Conservation (phyloP, 2,113 vertebrate genomes). For the Sander lucioperca region DNA sequence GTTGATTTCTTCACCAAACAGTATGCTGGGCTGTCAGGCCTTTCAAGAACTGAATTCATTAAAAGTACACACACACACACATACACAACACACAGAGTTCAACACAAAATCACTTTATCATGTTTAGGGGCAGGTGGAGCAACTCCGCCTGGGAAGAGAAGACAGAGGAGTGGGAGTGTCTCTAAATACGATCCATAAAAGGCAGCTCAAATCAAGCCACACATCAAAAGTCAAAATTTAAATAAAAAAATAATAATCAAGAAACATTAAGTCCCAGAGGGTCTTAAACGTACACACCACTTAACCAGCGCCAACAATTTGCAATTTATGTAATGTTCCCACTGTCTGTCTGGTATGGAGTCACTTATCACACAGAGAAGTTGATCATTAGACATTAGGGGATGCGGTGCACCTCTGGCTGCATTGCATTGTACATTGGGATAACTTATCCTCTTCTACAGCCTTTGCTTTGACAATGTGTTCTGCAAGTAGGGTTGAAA, state of each 20-base stretch:
- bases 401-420: conserved; percentile 16
- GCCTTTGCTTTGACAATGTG: conserved; percentile 4
- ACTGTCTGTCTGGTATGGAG: conserved; percentile 17
- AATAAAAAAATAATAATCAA: conserved; percentile 8
- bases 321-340: conserved; percentile 16
- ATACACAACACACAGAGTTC: conserved; percentile 60
- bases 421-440: background rate
- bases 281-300: conserved; percentile 17
- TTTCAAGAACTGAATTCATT: conserved; percentile 41
- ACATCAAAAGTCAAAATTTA: conserved; percentile 40
- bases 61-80: too few species aligned
- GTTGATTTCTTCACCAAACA: conserved; percentile 13
- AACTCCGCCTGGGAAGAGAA: conserved; percentile 24
- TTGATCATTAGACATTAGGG: conserved; percentile 8
- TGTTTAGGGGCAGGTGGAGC: conserved; percentile 55
- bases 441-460: conserved; percentile 30
- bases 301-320: background rate
- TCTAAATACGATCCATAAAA: conserved; percentile 26
- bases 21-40: conserved; percentile 13
- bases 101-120: conserved; percentile 81
- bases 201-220: conserved; percentile 35
- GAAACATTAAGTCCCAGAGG: conserved; percentile 16
- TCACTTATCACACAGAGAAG: conserved; percentile 12
- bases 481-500: background rate
- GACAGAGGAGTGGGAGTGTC: conserved; percentile 6